Evolutionary conservation across 2,888 invertebrate species (phyloP), one percentile per base, ranked within the genome.

Genomic region (Morpho deidamia): DNA sequence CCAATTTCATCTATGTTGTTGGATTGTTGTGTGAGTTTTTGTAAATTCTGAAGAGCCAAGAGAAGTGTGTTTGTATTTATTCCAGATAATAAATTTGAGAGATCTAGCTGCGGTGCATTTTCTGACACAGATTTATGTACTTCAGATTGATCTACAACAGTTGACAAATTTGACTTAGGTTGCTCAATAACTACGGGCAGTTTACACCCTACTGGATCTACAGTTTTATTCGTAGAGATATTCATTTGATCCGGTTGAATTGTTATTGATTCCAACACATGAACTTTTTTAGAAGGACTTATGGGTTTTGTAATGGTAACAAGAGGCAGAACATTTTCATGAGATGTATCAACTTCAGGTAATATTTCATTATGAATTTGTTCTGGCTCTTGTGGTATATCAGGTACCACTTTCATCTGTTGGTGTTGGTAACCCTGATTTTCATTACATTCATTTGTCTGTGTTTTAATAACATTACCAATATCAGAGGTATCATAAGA

Each of bases 41-140:
- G 84, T 57, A 90, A 75, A 67, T 85, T 89, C 72, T 87, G 83
- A 23, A 90, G 70, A 43, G 90, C 90, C 59, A 86, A 61, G 44
- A 86, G 58, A 32, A 90, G 67, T 35, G 81, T 80, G 58, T 83
- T 80, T 12, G 90, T 80, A 59, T 90, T 86, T 53, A 90, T 85
- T 23, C 81, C 80, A 43, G 81, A 68, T 37, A 90, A 65, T 52
- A 90, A 64, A 65, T 74, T 78, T 8, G 82, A 67, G 9, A 88
- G 60, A 67, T 88, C 81, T 12, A 83, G 12, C 60, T 73, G 72
- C 8, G 72, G 58, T 7, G 62, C 37, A 23, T 64, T 39, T 35
- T 56, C 56, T 11, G 53, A 55, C 11, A 56, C 51, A 34, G 53
- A 47, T 38, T 34, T 43, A 53, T 35, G 52, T n/a, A 12, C 34